These are phyloP conservation scores for Chauna torquata DNA, from an alignment of 2,113 vertebrate species.

Conservation along the genomic window DNA sequence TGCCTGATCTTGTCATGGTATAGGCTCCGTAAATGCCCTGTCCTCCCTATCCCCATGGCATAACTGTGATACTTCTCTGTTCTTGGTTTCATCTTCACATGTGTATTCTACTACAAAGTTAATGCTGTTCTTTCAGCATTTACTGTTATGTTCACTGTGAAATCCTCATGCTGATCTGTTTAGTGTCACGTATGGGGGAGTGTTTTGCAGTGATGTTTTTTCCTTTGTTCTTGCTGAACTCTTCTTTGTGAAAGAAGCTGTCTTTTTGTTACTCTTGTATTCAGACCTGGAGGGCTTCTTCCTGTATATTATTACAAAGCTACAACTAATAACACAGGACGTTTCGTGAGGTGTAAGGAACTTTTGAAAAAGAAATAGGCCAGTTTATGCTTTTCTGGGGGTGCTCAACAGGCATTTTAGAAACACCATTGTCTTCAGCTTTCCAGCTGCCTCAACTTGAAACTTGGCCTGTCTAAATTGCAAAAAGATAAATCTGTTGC, in stretches of 20 bases:
- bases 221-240: background rate
- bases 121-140: background rate
- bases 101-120: background rate
- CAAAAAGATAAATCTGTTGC: background rate
- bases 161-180: background rate
- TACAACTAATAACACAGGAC: background rate
- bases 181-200: background rate
- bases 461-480: background rate
- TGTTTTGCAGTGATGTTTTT: background rate
- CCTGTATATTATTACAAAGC: background rate
- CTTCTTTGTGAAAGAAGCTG: background rate
- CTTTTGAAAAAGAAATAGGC: background rate
- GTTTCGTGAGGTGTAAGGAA: background rate
- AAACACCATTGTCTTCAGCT: background rate
- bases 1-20: background rate
- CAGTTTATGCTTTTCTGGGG: accelerated
- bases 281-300: background rate
- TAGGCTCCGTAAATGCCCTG: accelerated
- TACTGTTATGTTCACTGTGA: background rate
- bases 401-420: background rate
- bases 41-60: background rate
- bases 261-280: background rate
- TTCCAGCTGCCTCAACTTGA: background rate
- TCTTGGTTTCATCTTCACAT: background rate
- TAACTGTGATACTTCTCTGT: background rate